These are phyloP conservation scores for Margaritifera margaritifera DNA, from an alignment of 2,888 invertebrate genomes.

Conservation along the genomic window DNA sequence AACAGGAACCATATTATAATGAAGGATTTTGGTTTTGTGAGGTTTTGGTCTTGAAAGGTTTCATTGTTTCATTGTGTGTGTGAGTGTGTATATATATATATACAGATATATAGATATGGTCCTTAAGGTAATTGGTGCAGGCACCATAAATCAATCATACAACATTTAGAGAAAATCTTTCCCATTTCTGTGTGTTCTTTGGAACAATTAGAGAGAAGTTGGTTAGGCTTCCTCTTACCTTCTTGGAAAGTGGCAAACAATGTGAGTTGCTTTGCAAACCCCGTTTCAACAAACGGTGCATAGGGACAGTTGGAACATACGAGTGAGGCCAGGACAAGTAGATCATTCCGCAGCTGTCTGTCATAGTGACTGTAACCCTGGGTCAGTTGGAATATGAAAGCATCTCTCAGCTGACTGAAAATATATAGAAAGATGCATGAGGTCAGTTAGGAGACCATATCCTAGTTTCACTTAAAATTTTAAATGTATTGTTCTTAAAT, in stretches of 20 bases:
- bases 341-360: constrained; percentile 71
- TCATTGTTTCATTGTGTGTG: too few relatives aligned
- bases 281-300: constrained; percentile 72
- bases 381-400: constrained; percentile 70
- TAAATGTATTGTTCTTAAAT: too few relatives aligned
- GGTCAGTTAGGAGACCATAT: background rate
- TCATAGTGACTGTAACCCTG: constrained; percentile 71
- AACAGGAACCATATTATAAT: too few relatives aligned
- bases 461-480: too few relatives aligned
- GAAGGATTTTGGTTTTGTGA: too few relatives aligned
- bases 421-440: constrained; percentile 5
- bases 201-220: background rate
- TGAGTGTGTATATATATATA: too few relatives aligned
- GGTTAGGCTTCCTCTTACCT: constrained; percentile 51
- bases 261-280: constrained; percentile 71
- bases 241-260: constrained; percentile 72
- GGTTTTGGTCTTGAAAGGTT: too few relatives aligned
- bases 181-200: background rate
- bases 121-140: too few relatives aligned
- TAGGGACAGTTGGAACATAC: constrained; percentile 60
- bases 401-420: constrained; percentile 69
- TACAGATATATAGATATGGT: too few relatives aligned
- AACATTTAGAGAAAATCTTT: too few relatives aligned
- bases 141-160: too few relatives aligned
- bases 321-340: constrained; percentile 67